Evolutionary conservation across 2,113 vertebrate genomes (phyloP).

Genomic region (Pampusana beccarii): DNA sequence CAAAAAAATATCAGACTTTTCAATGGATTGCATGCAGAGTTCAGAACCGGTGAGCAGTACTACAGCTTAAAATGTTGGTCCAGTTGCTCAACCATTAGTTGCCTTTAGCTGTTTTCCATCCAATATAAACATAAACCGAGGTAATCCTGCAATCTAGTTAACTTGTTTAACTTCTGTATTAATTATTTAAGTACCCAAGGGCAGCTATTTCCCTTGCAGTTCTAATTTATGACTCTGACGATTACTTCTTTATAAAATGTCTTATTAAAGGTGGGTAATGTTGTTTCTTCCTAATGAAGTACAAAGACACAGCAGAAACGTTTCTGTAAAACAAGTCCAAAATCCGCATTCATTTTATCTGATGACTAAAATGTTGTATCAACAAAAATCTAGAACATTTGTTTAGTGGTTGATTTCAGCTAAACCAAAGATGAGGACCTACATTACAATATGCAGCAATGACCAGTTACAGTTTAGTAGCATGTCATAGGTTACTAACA

Average conservation of each 20-base stretch:
- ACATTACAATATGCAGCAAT: background rate
- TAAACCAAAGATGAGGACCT: background rate
- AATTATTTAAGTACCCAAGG: conserved; percentile 67
- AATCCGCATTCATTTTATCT: conserved; percentile 48
- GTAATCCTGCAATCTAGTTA: conserved; percentile 57
- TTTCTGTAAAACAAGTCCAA: conserved; percentile 45
- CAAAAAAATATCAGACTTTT: background rate
- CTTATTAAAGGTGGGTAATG: conserved; percentile 38
- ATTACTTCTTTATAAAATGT: conserved; percentile 45
- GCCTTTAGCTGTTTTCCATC: conserved; percentile 62
- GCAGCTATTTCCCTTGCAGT: conserved; percentile 48
- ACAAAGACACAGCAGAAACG: conserved; percentile 23
- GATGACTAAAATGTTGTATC: background rate
- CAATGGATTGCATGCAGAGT: background rate
- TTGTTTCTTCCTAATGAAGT: conserved; percentile 45
- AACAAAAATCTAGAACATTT: conserved; percentile 11
- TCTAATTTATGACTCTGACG: conserved; percentile 40
- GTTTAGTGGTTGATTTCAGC: background rate
- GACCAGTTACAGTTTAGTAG: background rate
- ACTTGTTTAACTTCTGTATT: conserved; percentile 62
- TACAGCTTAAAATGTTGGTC: background rate
- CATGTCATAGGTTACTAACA: background rate
- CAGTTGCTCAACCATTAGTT: conserved; percentile 17
- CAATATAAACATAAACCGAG: conserved; percentile 59
- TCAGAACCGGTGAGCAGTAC: background rate